Base-by-base conservation (phyloP, 2,888 invertebrate species). In the Sisyra terminalis region DNA sequence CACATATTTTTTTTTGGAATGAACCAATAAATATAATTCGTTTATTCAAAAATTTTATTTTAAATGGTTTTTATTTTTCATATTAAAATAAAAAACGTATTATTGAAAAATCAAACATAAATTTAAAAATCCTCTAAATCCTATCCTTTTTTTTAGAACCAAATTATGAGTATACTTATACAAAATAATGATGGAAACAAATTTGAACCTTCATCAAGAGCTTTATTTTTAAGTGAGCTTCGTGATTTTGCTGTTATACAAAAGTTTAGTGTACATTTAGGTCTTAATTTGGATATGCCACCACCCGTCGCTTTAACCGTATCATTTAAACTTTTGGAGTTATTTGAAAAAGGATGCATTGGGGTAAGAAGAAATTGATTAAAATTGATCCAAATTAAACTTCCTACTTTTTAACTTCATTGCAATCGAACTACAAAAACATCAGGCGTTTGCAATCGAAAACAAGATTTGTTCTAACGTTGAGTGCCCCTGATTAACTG, bases 301-400 rank as follows among this genome's bases (percentile, higher is more conserved):
- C 18, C 41, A 2, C 41, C 41, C 1, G 24, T 34, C 3, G 41
- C 41, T n/a, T 16, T 41, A n/a, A 41, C 30, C 5, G 11, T 34
- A 11, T 32, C 34, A 10, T 41, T 41, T 17, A 41, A 41, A 34
- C 18, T 41, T 11, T 16, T 41, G 11, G 17, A 14, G 5, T 14
- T 41, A 7, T 41, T 41, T 11, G 41, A 41, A 11, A 34, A 16
- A 13, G n/a, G 11, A 7, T 29, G 11, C 8, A 10, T 18, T 18
- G 41, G 18, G 24, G 41, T 41, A 41, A 34, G 13, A 8, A 41
- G n/a, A n/a, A n/a, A n/a, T n/a, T n/a, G n/a, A n/a, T n/a, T n/a
- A n/a, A 15, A 35, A 3, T 9, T 13, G 35, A 11, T 35, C 10
- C 10, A 3, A 30, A n/a, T n/a, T 30, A 30, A 2, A n/a, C 11